These are phyloP conservation scores for Stegana nigrithorax DNA, from an alignment of 2,888 invertebrate genomes.

Conservation along the genomic window DNA sequence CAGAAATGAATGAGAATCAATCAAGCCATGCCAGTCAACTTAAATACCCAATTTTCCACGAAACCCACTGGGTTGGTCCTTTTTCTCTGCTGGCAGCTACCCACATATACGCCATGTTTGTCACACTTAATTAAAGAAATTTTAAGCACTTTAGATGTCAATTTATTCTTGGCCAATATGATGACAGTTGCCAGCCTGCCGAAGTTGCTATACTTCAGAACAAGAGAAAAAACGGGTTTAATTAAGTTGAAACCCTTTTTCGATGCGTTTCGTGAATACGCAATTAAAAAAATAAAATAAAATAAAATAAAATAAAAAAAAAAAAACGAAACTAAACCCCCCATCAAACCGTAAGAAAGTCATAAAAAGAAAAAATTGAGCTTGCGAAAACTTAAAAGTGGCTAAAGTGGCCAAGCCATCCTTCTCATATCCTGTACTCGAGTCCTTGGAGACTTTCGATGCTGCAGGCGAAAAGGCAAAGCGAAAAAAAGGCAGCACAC, in stretches of 20 bases:
- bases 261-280: constrained; percentile 36
- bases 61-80: too few species aligned
- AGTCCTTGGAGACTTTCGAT: constrained; percentile 36
- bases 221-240: constrained; percentile 46
- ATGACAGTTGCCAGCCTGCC: constrained; percentile 49
- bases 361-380: background rate
- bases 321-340: background rate
- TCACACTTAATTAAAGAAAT: constrained; percentile 61
- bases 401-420: constrained; percentile 46
- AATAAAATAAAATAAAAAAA: background rate
- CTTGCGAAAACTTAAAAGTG: constrained; percentile 33
- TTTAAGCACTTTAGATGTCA: constrained; percentile 61
- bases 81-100: constrained; percentile 23
- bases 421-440: constrained; percentile 8
- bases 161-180: constrained; percentile 53
- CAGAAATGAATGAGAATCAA: too few species aligned
- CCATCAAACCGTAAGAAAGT: too few species aligned
- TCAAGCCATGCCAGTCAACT: too few species aligned
- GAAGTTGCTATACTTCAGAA: constrained; percentile 23
- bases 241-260: constrained; percentile 61
- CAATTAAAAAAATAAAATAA: background rate
- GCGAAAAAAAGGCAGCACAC: background rate
- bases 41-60: too few species aligned
- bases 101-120: constrained; percentile 61
- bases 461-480: constrained; percentile 34